A percentile compares a stretch with the other conserved stretches of the same genome.
phyloP scores from a whole-genome alignment of 2,888 invertebrate genomes.

The Eugnorisma glareosa region DNA sequence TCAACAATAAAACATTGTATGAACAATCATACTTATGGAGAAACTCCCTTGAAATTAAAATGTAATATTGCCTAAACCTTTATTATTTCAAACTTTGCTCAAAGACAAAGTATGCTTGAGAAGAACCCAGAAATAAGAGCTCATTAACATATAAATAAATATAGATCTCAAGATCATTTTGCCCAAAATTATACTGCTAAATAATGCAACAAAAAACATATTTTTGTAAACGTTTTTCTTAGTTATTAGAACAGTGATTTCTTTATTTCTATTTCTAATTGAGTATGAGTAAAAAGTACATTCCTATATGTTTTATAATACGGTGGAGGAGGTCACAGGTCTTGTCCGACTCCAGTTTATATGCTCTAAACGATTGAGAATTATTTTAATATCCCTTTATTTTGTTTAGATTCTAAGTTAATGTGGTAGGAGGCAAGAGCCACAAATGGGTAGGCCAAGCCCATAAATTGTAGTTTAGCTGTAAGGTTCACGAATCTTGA shows the following conservation, averaged over 20 bases:
- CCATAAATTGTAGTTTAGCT: constrained; percentile 23
- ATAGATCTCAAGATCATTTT: constrained; percentile 4
- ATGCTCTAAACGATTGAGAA: constrained; percentile 34
- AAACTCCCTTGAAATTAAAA: constrained; percentile 5
- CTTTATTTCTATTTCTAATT: constrained; percentile 3
- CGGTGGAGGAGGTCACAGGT: background rate
- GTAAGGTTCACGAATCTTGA: constrained; percentile 48
- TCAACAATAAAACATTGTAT: background rate
- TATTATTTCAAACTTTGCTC: constrained; percentile 3
- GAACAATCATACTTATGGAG: constrained; percentile 10
- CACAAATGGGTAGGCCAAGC: constrained; percentile 5
- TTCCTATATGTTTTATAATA: constrained; percentile 11
- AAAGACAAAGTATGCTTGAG: constrained; percentile 19
- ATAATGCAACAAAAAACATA: constrained; percentile 11
- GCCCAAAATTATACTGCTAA: background rate
- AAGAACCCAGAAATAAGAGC: constrained; percentile 18
- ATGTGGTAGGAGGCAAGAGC: constrained; percentile 19
- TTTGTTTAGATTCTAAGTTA: constrained; percentile 37
- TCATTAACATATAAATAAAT: background rate
- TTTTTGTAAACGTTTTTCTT: constrained; percentile 43
- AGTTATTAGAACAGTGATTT: background rate
- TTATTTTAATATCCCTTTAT: constrained; percentile 17
- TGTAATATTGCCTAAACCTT: background rate
- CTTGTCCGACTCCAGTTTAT: constrained; percentile 40
- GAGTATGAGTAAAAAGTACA: constrained; percentile 17